Conservation (phyloP, 2,113 vertebrate genomes). For the Elgaria multicarinata region DNA sequence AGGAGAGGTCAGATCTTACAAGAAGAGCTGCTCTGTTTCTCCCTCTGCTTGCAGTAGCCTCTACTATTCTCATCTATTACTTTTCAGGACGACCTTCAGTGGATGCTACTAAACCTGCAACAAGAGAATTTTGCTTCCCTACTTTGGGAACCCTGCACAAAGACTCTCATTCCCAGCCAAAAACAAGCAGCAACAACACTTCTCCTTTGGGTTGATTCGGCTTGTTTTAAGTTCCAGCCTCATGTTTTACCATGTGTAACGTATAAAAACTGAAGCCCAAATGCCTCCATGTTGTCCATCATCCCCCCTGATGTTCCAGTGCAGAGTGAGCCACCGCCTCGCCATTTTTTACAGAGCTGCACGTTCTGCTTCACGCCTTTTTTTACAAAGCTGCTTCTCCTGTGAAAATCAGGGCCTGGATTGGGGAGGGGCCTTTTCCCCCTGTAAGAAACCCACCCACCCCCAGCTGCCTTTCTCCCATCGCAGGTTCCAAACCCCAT, state of each 20-base stretch:
- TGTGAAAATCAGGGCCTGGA: background rate
- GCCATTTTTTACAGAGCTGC: background rate
- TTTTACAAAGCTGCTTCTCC: background rate
- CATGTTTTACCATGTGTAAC: background rate
- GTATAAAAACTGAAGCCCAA: background rate
- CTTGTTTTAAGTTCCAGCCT: background rate
- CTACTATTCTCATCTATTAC: conserved; percentile 34
- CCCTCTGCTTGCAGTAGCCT: conserved; percentile 33
- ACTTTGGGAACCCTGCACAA: conserved; percentile 47
- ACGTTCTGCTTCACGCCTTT: background rate
- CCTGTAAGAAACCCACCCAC: background rate
- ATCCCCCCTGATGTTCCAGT: background rate
- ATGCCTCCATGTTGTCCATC: background rate
- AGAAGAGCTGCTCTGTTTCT: background rate
- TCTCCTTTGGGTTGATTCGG: background rate
- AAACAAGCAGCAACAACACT: conserved; percentile 20
- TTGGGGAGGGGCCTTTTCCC: background rate
- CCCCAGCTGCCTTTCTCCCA: too few species aligned
- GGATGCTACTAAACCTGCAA: conserved; percentile 47
- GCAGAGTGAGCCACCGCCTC: background rate
- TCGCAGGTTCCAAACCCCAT: background rate
- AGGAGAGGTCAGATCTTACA: conserved; percentile 28
- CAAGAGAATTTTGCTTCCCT: conserved; percentile 7
- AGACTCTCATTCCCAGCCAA: conserved; percentile 46
- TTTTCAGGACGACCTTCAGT: conserved; percentile 43